Evolutionary conservation across 2,888 invertebrate genomes (phyloP).

Genomic region (Dascillus cervinus): DNA sequence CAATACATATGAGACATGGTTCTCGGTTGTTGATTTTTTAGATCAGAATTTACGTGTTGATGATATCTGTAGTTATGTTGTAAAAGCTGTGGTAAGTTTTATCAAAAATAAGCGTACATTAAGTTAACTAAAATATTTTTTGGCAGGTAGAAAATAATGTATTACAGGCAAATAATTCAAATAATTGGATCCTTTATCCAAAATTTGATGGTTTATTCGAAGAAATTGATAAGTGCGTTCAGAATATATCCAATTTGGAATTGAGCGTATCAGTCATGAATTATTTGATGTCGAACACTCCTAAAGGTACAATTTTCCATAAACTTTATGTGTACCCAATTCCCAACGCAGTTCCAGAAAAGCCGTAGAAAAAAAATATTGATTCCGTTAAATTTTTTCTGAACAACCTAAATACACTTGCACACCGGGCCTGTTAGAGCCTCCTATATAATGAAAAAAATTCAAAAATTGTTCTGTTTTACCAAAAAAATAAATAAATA

Average conservation of each 20-base stretch:
- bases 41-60: constrained; percentile 36
- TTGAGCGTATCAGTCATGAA: constrained; percentile 36
- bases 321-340: no score
- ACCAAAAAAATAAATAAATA: no score
- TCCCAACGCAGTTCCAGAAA: no score
- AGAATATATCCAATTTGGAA: constrained; percentile 35
- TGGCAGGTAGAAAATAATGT: constrained; percentile 18
- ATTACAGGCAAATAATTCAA: constrained; percentile 7
- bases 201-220: constrained; percentile 32
- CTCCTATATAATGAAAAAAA: no score
- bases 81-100: constrained; percentile 40
- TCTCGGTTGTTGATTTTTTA: constrained; percentile 34
- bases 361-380: no score
- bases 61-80: constrained; percentile 44
- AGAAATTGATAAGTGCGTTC: constrained; percentile 38
- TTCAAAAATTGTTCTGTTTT: no score
- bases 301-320: no score
- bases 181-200: constrained; percentile 33
- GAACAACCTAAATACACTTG: no score
- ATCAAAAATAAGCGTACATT: no score
- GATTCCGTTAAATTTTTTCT: no score
- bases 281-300: constrained; percentile 29
- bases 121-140: no score
- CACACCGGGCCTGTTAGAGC: no score
- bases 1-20: constrained; percentile 45